Evolutionary conservation across 2,888 invertebrate species (phyloP).

Genomic region (Sabellastarte sp.): DNA sequence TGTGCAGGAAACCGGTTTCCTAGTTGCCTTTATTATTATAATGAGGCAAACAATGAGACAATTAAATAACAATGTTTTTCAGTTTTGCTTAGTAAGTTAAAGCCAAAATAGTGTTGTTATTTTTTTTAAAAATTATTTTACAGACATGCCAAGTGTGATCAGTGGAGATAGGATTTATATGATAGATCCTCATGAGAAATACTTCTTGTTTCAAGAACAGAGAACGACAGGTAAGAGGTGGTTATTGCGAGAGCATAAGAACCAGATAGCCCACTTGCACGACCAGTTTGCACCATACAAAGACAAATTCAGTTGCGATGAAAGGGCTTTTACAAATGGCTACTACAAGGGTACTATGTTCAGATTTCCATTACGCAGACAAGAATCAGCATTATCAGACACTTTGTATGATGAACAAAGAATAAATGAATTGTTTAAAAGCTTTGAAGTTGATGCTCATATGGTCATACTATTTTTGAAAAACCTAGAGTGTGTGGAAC

Average conservation of each 20-base stretch:
- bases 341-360: slow-evolving; percentile 45
- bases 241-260: slow-evolving; percentile 18
- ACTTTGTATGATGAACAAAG: slow-evolving; percentile 35
- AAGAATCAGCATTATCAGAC: slow-evolving; percentile 37
- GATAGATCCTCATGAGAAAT: slow-evolving; percentile 44
- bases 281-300: slow-evolving; percentile 35
- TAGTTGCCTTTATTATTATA: too few relatives aligned
- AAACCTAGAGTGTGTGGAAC: slow-evolving; percentile 29
- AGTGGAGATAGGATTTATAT: slow-evolving; percentile 44
- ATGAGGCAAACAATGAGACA: too few relatives aligned
- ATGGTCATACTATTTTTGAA: slow-evolving; percentile 44
- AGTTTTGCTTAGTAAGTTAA: too few relatives aligned
- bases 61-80: too few relatives aligned
- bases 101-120: too few relatives aligned
- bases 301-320: slow-evolving; percentile 33
- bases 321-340: slow-evolving; percentile 24
- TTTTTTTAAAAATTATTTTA: too few relatives aligned
- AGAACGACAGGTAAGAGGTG: slow-evolving; percentile 31
- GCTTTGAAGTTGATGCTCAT: slow-evolving; percentile 38
- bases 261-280: slow-evolving; percentile 14
- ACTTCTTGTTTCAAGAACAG: slow-evolving; percentile 24
- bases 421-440: slow-evolving; percentile 33
- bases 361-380: slow-evolving; percentile 45
- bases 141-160: slow-evolving; percentile 45
- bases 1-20: too few relatives aligned